Base-by-base conservation (phyloP, 2,797 vertebrate species). In the Anguilla anguilla region DNA sequence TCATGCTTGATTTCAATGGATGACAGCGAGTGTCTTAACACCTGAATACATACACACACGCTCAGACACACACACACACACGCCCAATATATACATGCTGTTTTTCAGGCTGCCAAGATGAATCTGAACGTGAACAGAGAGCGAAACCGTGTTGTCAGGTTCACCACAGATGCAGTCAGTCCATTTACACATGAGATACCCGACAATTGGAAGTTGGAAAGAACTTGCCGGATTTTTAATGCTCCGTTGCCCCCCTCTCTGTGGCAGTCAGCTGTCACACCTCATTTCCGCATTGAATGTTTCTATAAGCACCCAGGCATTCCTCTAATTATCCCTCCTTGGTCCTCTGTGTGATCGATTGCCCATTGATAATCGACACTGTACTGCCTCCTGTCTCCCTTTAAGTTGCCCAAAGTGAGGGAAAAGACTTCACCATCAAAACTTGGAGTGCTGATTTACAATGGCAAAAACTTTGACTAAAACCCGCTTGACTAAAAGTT, bases 21-120 rank as follows among this genome's bases (percentile, higher is more conserved):
- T 84, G 51, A 55, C 43, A 84, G 81, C 81, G 53, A 59, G 86
- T 51, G 51, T 43, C 82, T 19, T 55, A 83, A 53, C 67, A 74
- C 53, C 69, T 74, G 19, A 57, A 9, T 72, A 39, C 11, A 35
- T 11, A 13, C 25, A 28, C 67, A 72, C 67, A 72, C 67, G 10
- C 25, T n/a, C 22, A 74, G 6, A 74, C n/a, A 74, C 11, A 39
- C 69, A 17, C 31, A 67, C 61, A n/a, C 64, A 67, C 51, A 7
- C 22, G 1, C 22, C 22, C 22, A 7, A 74, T 31, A 39, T 31
- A 74, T 39, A 64, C 51, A 53, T 22, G 59, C 59, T 17, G 19
- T 53, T 43, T 43, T 49, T 72, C 39, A 69, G 81, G 64, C 31
- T 28, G 53, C 83, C 43, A 59, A 64, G 43, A 25, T 28, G 28